A percentile compares a stretch with the other conserved stretches of the same genome.
Evolutionary conservation across 2,797 vertebrate genomes (phyloP).

Genomic region (Poecilia gillii): DNA sequence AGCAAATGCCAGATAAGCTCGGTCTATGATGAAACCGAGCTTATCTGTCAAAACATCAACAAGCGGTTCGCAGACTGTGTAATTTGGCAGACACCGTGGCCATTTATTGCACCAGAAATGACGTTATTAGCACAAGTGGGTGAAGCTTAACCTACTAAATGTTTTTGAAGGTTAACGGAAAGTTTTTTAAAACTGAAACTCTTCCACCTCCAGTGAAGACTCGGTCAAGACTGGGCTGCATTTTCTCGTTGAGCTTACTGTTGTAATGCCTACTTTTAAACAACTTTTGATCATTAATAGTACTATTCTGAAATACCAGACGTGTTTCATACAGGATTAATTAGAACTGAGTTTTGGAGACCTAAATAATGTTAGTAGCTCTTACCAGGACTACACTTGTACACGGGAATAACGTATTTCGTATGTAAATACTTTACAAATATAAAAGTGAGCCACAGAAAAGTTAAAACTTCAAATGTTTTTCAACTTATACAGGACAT

Average conservation of each 20-base stretch:
- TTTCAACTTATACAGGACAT: background rate
- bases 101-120: background rate
- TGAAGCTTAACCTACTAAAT: constrained; percentile 1
- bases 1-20: background rate
- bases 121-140: background rate
- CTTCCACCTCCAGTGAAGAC: background rate
- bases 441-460: background rate
- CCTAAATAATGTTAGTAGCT: background rate
- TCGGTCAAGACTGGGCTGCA: background rate
- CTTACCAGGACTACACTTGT: background rate
- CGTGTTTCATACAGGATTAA: background rate
- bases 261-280: background rate
- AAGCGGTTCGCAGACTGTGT: background rate
- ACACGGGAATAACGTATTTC: background rate
- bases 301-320: background rate
- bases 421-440: background rate
- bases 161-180: background rate
- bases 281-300: background rate
- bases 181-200: background rate
- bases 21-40: background rate
- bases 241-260: background rate
- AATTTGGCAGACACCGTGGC: background rate
- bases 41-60: background rate
- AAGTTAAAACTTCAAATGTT: background rate
- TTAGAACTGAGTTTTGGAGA: background rate